phyloP scores from a whole-genome alignment of 2,888 invertebrate species.

The Sylvicola cinctus region DNA sequence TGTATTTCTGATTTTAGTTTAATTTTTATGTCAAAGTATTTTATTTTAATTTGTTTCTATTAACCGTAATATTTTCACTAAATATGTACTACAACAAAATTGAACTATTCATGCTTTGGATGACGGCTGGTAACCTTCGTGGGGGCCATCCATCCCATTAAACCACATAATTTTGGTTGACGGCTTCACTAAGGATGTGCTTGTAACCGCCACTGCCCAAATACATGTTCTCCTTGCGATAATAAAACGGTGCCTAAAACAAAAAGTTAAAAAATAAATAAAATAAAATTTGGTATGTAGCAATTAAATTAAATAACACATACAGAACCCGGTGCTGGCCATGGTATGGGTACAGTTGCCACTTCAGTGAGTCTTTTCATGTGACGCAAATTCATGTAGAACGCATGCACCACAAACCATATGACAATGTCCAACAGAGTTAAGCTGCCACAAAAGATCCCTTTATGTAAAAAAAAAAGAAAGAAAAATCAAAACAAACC shows the following conservation, averaged over 20 bases:
- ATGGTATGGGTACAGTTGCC: constrained; percentile 25
- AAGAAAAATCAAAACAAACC: too few relatives aligned
- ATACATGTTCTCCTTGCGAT: constrained; percentile 23
- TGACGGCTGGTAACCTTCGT: too few relatives aligned
- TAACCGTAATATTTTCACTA: too few relatives aligned
- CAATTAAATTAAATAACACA: constrained; percentile 8
- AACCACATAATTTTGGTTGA: constrained; percentile 4
- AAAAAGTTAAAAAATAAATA: constrained; percentile 1
- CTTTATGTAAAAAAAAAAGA: constrained; percentile 9
- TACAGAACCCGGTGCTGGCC: constrained; percentile 23
- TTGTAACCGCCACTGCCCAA: constrained; percentile 24
- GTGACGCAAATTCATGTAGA: constrained; percentile 20
- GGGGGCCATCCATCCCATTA: background rate
- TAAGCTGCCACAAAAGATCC: constrained; percentile 15
- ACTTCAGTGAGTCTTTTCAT: constrained; percentile 24
- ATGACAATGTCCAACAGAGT: constrained; percentile 18
- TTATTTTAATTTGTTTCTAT: too few relatives aligned
- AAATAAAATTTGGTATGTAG: background rate
- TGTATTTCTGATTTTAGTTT: too few relatives aligned
- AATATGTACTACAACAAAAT: too few relatives aligned
- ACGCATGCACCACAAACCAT: constrained; percentile 22
- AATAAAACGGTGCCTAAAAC: constrained; percentile 21
- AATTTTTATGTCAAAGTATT: too few relatives aligned
- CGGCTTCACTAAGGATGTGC: constrained; percentile 18
- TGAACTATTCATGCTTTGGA: too few relatives aligned